Conservation (phyloP, 1,140 invertebrate genomes). For the Drosophila biarmipes region DNA sequence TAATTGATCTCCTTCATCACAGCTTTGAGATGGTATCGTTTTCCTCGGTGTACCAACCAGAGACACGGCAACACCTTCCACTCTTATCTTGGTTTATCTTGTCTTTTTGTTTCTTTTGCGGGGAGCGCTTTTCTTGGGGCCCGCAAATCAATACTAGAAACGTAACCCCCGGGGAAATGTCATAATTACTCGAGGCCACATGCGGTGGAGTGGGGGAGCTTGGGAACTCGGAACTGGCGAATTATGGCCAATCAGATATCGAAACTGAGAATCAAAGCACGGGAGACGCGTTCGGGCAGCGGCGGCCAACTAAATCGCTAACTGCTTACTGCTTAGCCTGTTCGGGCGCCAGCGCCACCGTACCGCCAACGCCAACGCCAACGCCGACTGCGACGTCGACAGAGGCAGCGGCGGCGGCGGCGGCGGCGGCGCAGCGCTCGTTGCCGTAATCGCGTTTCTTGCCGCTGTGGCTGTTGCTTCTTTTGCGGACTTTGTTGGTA, state of each 20-base stretch:
- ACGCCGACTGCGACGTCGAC: conserved; percentile 4
- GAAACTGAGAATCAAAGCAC: conserved; percentile 14
- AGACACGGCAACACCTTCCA: conserved; percentile 40
- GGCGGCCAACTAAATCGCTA: conserved; percentile 61
- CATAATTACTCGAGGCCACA: conserved; percentile 10
- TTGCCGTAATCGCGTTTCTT: conserved; percentile 68
- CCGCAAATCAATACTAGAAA: conserved; percentile 34
- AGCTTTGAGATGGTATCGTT: not conserved
- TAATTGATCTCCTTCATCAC: no score
- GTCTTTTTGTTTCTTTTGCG: not conserved
- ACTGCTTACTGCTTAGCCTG: conserved; percentile 31
- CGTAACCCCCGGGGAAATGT: conserved; percentile 22
- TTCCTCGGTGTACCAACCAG: conserved; percentile 16
- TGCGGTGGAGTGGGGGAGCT: not conserved
- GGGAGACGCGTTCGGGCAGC: conserved; percentile 44
- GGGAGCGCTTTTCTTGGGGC: not conserved
- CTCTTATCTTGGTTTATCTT: conserved; percentile 26
- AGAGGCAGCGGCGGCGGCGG: conserved; percentile 2
- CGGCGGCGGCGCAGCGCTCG: conserved; percentile 13
- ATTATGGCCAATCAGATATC: not conserved
- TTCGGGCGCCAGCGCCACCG: conserved; percentile 37
- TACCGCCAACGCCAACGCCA: not conserved
- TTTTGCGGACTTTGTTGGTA: conserved; percentile 51
- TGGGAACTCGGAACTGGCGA: not conserved
- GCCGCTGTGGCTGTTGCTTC: conserved; percentile 34